phyloP scores from a whole-genome alignment of 2,797 vertebrate species.

The Onychomys leucogaster region DNA sequence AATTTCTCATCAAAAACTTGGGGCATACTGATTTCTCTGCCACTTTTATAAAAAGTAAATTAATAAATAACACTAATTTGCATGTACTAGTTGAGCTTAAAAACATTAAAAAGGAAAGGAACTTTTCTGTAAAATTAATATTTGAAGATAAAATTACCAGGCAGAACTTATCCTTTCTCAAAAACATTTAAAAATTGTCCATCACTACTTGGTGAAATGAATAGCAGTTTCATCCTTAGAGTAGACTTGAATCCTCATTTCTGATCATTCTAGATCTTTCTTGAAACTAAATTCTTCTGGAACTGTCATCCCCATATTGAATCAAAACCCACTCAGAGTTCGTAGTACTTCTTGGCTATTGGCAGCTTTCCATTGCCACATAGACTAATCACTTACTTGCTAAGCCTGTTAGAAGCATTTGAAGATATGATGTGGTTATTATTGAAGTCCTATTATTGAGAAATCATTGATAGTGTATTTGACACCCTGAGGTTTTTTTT shows the following conservation, averaged over 20 bases:
- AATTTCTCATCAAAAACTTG: not conserved
- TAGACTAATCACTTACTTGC: not conserved
- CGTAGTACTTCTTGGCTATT: not conserved
- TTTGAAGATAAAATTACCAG: not conserved
- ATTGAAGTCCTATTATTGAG: not conserved
- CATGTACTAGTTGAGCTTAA: not conserved
- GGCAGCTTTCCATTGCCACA: not conserved
- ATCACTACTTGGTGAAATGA: not conserved
- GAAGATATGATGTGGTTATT: not conserved
- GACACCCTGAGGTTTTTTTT: not conserved
- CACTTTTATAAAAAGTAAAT: conserved; percentile 1
- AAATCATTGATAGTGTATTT: not conserved
- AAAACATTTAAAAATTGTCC: conserved; percentile 18
- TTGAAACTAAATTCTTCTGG: not conserved
- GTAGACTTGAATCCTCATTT: not conserved
- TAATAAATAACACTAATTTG: not conserved
- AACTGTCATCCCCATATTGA: not conserved
- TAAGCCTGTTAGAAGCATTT: not conserved
- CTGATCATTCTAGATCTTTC: not conserved
- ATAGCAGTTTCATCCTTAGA: not conserved
- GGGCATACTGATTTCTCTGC: not conserved
- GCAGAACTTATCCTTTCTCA: not conserved
- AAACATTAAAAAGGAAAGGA: not conserved
- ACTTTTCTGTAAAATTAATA: not conserved
- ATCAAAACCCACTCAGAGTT: not conserved